Conservation (phyloP, 2,113 vertebrate species). For the Cygnus atratus region DNA sequence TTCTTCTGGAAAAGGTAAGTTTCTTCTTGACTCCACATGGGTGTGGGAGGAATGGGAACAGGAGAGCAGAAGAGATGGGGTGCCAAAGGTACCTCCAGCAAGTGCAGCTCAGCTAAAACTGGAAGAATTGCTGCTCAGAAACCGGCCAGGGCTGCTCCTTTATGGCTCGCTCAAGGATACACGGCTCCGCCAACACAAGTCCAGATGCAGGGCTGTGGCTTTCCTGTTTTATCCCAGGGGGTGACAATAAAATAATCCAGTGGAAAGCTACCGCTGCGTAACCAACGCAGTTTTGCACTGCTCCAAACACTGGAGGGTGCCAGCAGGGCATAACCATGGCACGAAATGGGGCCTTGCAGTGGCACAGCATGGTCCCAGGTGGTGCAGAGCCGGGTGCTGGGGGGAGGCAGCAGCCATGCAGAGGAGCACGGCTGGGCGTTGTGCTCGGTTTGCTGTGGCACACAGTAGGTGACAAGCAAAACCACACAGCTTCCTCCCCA, state of each 20-base stretch:
- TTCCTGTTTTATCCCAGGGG: not conserved
- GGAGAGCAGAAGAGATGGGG: rapidly evolving
- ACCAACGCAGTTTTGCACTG: not conserved
- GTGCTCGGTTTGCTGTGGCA: not conserved
- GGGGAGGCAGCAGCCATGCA: rapidly evolving
- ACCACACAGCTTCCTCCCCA: rapidly evolving
- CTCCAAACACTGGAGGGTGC: not conserved
- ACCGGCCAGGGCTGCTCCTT: not conserved
- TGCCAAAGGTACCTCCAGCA: not conserved
- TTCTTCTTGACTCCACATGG: not conserved
- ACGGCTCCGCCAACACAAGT: too few species aligned
- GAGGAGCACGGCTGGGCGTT: not conserved
- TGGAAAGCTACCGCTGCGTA: not conserved
- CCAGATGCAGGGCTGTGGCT: not conserved
- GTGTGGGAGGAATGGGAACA: not conserved
- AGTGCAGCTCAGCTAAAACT: not conserved
- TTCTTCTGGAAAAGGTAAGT: not conserved
- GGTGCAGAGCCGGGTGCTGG: not conserved
- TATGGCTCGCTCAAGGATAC: not conserved
- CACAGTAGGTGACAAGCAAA: not conserved
- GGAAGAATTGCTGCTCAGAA: not conserved
- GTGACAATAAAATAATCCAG: not conserved
- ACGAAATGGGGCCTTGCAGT: not conserved
- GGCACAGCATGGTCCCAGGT: not conserved
- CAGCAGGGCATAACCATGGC: too few species aligned